These are phyloP conservation scores for Mesoligia furuncula DNA, from an alignment of 2,888 invertebrate species.

Conservation along the genomic window DNA sequence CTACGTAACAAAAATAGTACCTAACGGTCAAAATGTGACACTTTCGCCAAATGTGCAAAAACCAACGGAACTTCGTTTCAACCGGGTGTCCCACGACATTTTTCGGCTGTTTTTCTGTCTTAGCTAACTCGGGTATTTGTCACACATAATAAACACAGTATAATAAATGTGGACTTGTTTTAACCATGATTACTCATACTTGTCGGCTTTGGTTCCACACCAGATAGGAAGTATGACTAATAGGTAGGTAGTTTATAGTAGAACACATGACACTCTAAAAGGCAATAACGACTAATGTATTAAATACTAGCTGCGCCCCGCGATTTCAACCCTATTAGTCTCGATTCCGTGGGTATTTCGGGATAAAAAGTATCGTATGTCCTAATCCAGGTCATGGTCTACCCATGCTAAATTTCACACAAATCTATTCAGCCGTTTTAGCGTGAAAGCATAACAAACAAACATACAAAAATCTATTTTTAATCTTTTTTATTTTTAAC, in stretches of 20 bases:
- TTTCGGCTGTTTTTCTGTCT: not conserved
- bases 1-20: not conserved
- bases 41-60: not conserved
- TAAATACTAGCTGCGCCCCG: not conserved
- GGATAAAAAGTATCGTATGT: too few relatives aligned
- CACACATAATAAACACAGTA: not conserved
- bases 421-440: too few relatives aligned
- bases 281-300: not conserved
- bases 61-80: not conserved
- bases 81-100: not conserved
- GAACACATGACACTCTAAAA: constrained; percentile 7
- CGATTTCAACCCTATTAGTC: too few relatives aligned
- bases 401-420: too few relatives aligned
- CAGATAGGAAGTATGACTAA: constrained; percentile 33
- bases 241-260: not conserved
- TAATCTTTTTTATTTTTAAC: too few relatives aligned
- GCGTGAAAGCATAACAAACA: too few relatives aligned
- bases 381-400: too few relatives aligned
- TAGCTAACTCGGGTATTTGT: not conserved
- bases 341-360: too few relatives aligned
- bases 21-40: not conserved
- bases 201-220: not conserved
- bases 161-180: not conserved
- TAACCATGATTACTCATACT: constrained; percentile 9
- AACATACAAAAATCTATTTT: too few relatives aligned